phyloP scores from a whole-genome alignment of 2,113 vertebrate genomes.

The Telmatochromis sp. region DNA sequence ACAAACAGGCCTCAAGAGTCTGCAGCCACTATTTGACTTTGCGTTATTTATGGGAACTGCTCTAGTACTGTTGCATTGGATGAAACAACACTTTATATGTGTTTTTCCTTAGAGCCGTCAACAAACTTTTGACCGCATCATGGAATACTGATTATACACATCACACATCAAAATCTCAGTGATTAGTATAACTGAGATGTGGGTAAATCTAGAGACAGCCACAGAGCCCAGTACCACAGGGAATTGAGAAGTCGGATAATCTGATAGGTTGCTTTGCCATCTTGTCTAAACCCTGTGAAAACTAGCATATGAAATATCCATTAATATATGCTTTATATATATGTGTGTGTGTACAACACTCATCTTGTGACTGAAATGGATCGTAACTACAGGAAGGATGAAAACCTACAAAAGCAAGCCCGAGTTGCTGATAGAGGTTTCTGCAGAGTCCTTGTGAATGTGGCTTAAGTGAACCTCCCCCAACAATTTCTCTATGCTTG shows the following conservation, averaged over 20 bases:
- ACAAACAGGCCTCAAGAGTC: neutral
- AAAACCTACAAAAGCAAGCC: neutral
- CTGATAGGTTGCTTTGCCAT: neutral
- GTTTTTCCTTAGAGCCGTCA: neutral
- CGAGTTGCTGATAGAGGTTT: neutral
- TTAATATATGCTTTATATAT: neutral
- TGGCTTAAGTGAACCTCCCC: neutral
- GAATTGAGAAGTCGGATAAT: neutral
- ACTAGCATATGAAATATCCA: neutral
- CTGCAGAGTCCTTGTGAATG: neutral
- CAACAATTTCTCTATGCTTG: neutral
- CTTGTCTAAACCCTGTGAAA: neutral
- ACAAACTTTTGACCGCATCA: neutral
- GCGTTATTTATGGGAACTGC: neutral
- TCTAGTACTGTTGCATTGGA: neutral
- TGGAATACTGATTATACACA: neutral
- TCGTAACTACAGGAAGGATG: neutral
- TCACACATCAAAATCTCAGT: neutral
- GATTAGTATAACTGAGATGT: neutral
- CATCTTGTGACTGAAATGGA: neutral
- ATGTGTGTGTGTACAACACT: neutral
- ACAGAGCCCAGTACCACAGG: neutral
- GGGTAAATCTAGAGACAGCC: neutral
- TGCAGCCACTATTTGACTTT: neutral
- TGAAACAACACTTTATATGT: neutral